Percentiles rank a stretch among this genome's conserved stretches.
Conservation (phyloP, 1,140 invertebrate genomes). For the Chironomus tepperi region DNA sequence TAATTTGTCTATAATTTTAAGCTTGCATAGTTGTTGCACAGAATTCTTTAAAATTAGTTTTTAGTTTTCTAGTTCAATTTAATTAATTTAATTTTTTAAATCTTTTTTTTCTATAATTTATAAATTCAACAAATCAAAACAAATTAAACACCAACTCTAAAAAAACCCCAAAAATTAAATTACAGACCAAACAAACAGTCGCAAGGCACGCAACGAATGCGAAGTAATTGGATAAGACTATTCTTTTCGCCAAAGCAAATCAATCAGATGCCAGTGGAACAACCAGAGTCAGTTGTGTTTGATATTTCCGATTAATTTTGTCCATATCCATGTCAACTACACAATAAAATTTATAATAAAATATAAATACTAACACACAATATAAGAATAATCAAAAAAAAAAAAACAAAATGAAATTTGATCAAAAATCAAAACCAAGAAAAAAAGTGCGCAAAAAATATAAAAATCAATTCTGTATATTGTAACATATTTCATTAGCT, state of each 20-base stretch:
- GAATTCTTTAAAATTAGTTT: too few species aligned
- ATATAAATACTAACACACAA: background rate
- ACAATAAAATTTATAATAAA: background rate
- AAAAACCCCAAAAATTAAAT: background rate
- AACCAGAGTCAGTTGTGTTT: conserved; percentile 42
- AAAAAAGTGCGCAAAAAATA: background rate
- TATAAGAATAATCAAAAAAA: too few species aligned
- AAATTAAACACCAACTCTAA: background rate
- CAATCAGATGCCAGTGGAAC: conserved; percentile 37
- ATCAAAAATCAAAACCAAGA: background rate
- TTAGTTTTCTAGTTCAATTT: too few species aligned
- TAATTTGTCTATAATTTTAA: too few species aligned
- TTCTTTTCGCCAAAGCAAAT: conserved; percentile 39
- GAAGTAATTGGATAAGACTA: conserved; percentile 34
- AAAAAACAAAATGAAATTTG: background rate
- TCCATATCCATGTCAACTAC: background rate
- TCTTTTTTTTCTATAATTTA: background rate
- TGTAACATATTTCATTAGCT: background rate
- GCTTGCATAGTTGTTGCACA: too few species aligned
- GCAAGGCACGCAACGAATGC: conserved; percentile 26
- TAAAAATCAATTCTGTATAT: background rate
- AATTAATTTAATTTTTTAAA: background rate
- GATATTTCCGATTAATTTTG: conserved; percentile 37
- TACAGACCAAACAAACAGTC: background rate
- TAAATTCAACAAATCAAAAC: background rate